These are phyloP conservation scores for Acheta domesticus DNA, from an alignment of 2,888 invertebrate genomes.

Conservation along the genomic window DNA sequence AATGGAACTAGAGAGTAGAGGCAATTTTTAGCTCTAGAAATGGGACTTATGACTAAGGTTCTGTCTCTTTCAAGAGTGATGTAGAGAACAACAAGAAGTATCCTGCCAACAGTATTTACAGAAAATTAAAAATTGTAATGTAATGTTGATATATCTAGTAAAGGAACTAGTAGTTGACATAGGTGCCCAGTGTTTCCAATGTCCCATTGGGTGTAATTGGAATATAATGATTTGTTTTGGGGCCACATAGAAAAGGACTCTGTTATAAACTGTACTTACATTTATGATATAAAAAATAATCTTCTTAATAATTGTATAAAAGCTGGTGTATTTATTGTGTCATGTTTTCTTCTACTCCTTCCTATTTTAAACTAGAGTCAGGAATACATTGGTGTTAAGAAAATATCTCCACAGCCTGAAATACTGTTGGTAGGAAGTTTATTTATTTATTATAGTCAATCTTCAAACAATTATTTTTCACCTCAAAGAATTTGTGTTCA, in stretches of 20 bases:
- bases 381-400: not conserved
- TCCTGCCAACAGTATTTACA: not conserved
- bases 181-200: not conserved
- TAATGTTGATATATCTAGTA: slow-evolving; percentile 4
- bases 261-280: not conserved
- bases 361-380: not conserved
- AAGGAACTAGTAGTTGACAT: not conserved
- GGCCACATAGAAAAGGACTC: not conserved
- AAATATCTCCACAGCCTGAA: slow-evolving; percentile 22
- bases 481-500: slow-evolving; percentile 19
- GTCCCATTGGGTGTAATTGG: not conserved
- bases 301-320: not conserved
- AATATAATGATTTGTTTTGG: not conserved
- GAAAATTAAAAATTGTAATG: slow-evolving; percentile 3
- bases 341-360: not conserved
- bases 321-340: slow-evolving; percentile 18
- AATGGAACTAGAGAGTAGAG: not conserved
- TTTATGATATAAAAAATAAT: not conserved
- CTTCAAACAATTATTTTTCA: slow-evolving; percentile 20
- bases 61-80: not conserved
- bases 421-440: slow-evolving; percentile 28
- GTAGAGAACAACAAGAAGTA: not conserved
- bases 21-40: not conserved
- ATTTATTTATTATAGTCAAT: slow-evolving; percentile 26
- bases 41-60: not conserved